A percentile compares a stretch with the other conserved stretches of the same genome.
These are phyloP conservation scores for Amphiprion percula DNA, from an alignment of 2,113 vertebrate species.

Conservation along the genomic window DNA sequence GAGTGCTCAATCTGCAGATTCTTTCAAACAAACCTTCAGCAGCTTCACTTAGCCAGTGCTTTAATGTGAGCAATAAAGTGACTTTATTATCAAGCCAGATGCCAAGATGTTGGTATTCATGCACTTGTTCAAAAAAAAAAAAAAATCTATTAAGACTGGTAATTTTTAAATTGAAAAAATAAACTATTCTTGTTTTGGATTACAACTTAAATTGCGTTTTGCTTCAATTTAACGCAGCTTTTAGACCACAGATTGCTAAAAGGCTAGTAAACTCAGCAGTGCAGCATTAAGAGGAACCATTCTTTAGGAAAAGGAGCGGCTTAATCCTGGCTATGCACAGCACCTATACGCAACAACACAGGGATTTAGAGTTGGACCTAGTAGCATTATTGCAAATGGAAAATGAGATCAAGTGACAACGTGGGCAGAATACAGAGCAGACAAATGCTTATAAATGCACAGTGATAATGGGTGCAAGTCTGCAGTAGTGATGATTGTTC, in stretches of 20 bases:
- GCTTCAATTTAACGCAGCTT: slow-evolving; percentile 29
- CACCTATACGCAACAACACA: slow-evolving; percentile 45
- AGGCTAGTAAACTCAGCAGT: slow-evolving; percentile 12
- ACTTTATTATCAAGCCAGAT: slow-evolving; percentile 22
- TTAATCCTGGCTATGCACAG: slow-evolving; percentile 38
- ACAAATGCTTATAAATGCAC: slow-evolving; percentile 30
- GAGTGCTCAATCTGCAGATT: slow-evolving; percentile 24
- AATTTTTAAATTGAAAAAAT: slow-evolving; percentile 43
- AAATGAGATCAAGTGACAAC: slow-evolving; percentile 48
- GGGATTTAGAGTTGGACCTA: slow-evolving; percentile 51
- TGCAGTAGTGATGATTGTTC: slow-evolving; percentile 60
- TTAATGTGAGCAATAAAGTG: slow-evolving; percentile 41
- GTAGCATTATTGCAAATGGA: slow-evolving; percentile 51
- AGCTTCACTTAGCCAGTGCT: slow-evolving; percentile 18
- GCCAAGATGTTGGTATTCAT: slow-evolving; percentile 27
- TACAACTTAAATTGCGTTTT: slow-evolving; percentile 43
- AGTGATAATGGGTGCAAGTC: slow-evolving; percentile 55
- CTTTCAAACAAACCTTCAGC: slow-evolving; percentile 7
- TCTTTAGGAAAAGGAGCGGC: slow-evolving; percentile 25
- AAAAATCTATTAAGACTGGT: slow-evolving; percentile 45
- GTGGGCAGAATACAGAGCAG: slow-evolving; percentile 51
- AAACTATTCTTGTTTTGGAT: slow-evolving; percentile 32
- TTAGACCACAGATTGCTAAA: slow-evolving; percentile 34
- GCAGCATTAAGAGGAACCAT: slow-evolving; percentile 14
- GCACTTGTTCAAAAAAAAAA: slow-evolving; percentile 47